Conservation (phyloP, 2,113 vertebrate species). For the Podarcis muralis region DNA sequence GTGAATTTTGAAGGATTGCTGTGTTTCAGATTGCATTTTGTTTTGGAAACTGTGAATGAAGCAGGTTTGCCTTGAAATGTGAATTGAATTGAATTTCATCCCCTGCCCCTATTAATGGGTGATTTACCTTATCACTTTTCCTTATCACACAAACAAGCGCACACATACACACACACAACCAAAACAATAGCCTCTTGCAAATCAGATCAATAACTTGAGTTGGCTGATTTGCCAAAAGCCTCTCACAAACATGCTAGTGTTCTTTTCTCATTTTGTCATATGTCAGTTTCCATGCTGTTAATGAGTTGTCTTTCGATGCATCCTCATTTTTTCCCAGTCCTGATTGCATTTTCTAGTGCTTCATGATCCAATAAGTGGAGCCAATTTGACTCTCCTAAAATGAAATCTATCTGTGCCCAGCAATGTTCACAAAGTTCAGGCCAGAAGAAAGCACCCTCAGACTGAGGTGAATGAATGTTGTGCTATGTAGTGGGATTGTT, state of each 20-base stretch:
- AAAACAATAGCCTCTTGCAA: not conserved
- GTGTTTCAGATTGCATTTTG: too few species aligned
- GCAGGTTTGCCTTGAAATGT: too few species aligned
- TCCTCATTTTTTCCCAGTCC: not conserved
- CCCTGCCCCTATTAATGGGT: not conserved
- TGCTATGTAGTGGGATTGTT: too few species aligned
- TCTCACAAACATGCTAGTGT: conserved; percentile 44
- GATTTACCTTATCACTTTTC: not conserved
- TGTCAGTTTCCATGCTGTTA: not conserved
- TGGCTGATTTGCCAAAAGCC: conserved; percentile 40
- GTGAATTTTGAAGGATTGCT: too few species aligned
- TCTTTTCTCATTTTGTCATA: conserved; percentile 4
- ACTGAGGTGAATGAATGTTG: too few species aligned
- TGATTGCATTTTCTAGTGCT: not conserved
- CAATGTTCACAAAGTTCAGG: too few species aligned
- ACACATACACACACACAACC: too few species aligned
- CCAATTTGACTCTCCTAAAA: not conserved
- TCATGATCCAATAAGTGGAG: not conserved
- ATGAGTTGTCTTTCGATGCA: not conserved
- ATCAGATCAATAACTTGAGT: conserved; percentile 49
- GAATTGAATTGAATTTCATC: too few species aligned
- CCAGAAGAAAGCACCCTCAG: too few species aligned
- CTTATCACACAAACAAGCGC: not conserved
- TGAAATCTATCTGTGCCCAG: too few species aligned
- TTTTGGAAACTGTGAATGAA: too few species aligned